Evolutionary conservation across 23 tunicate genomes (phyloP).

Genomic region (Ciona savignyi): DNA sequence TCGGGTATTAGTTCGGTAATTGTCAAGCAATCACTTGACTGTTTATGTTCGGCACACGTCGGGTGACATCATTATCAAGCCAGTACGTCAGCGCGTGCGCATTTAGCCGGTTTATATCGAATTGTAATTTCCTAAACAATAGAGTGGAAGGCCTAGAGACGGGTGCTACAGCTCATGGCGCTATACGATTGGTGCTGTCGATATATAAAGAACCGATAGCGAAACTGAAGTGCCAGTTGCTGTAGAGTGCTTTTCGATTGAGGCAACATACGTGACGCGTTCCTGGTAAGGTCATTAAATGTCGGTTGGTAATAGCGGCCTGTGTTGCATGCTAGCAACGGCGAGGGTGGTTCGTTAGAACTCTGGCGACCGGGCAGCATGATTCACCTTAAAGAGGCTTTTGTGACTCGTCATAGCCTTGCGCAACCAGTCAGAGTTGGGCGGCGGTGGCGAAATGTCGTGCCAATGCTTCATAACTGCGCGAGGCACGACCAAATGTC

Average conservation of each 20-base stretch:
- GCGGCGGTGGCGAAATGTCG: background rate
- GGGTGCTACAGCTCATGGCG: no score
- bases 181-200: no score
- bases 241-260: background rate
- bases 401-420: background rate
- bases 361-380: no score
- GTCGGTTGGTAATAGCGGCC: no score
- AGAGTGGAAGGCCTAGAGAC: background rate
- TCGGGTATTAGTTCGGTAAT: no score
- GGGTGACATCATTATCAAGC: background rate
- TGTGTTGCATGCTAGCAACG: no score
- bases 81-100: background rate
- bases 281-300: no score
- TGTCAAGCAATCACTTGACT: no score
- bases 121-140: background rate
- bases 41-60: background rate
- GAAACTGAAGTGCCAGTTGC: background rate
- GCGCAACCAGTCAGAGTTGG: background rate
- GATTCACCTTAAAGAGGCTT: no score
- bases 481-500: background rate
- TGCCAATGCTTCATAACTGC: background rate
- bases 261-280: background rate
- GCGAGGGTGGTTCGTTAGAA: no score
- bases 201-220: background rate
- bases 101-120: background rate